Evolutionary conservation across 2,888 invertebrate species (phyloP).

Genomic region (Pachymerium ferrugineum): DNA sequence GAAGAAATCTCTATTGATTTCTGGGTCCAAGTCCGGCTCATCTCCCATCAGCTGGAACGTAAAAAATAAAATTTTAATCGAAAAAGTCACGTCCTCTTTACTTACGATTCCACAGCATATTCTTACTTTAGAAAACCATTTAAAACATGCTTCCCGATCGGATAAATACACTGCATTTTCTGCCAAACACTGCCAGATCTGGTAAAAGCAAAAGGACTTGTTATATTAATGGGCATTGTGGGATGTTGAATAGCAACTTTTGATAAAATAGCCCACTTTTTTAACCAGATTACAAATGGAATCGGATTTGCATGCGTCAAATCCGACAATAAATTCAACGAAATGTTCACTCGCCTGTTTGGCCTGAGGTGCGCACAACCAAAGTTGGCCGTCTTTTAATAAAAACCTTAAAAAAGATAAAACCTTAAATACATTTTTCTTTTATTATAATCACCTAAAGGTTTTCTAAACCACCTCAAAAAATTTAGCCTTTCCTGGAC

Average conservation of each 20-base stretch:
- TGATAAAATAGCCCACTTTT: not conserved
- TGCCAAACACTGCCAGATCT: constrained; percentile 90
- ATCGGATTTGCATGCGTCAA: not conserved
- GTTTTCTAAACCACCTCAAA: constrained; percentile 50
- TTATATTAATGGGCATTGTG: not conserved
- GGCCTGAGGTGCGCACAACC: constrained; percentile 95
- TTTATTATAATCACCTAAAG: not conserved
- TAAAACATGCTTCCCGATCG: constrained; percentile 94
- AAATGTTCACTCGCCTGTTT: constrained; percentile 60
- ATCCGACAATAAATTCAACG: no score
- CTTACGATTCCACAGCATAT: not conserved
- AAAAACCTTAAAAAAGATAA: constrained; percentile 59
- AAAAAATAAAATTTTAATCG: not conserved
- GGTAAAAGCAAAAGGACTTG: constrained; percentile 16
- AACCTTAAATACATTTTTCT: constrained; percentile 4
- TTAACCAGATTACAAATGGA: not conserved
- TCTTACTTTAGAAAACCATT: constrained; percentile 84
- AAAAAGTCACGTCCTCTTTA: not conserved
- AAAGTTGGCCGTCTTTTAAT: constrained; percentile 89
- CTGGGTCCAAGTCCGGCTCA: constrained; percentile 93
- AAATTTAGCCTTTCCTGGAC: constrained; percentile 91
- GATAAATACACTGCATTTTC: constrained; percentile 85
- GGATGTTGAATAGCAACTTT: not conserved
- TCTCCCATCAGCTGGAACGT: constrained; percentile 70
- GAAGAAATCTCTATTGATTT: constrained; percentile 92